Evolutionary conservation across 2,113 vertebrate genomes (phyloP).

Genomic region (Taxidea taxus): DNA sequence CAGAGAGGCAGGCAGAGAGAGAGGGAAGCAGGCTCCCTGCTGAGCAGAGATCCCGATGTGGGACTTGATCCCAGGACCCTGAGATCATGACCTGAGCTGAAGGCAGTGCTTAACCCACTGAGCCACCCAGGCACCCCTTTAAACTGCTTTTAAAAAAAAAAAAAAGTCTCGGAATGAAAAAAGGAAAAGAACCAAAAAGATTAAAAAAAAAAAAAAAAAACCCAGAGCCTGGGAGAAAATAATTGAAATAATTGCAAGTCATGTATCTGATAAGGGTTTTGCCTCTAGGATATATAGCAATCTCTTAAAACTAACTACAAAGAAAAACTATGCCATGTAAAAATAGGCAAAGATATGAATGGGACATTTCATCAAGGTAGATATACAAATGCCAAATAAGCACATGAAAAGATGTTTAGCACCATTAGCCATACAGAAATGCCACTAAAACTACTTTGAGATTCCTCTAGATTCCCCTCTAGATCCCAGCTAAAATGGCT

Average conservation of each 20-base stretch:
- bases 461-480: too few species aligned
- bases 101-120: too few species aligned
- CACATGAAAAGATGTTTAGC: neutral
- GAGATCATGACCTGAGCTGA: too few species aligned
- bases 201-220: too few species aligned
- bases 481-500: neutral
- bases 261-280: neutral
- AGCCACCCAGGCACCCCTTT: too few species aligned
- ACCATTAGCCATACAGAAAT: neutral
- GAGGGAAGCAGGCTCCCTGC: too few species aligned
- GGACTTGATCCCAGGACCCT: too few species aligned
- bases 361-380: neutral
- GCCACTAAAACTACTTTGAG: neutral
- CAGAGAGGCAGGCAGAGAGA: too few species aligned
- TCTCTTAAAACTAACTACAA: neutral
- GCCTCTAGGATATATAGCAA: neutral
- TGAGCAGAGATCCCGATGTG: too few species aligned
- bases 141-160: neutral
- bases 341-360: neutral
- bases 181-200: neutral
- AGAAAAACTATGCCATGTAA: neutral
- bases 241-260: neutral
- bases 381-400: neutral
- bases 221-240: neutral
- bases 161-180: neutral